Base-by-base conservation (phyloP, 2,888 invertebrate genomes). In the Phengaris arion region DNA sequence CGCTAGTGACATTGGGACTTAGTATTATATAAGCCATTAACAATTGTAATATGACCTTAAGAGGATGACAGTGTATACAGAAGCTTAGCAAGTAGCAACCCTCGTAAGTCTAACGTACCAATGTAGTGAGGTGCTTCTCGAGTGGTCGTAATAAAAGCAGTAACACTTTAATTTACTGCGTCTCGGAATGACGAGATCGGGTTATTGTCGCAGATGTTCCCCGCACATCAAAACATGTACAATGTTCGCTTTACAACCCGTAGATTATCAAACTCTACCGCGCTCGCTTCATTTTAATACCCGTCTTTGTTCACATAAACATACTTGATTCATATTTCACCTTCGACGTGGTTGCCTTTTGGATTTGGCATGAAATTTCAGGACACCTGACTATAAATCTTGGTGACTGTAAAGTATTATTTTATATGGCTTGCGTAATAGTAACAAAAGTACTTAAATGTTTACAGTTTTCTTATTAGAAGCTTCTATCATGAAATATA, bases 191-290 rank as follows among this genome's bases (percentile, higher is more conserved):
- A 72, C 76, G 52, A 70, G 68, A 7, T 70, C 59, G 69, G 68
- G 76, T 75, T 77, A 76, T 77, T 75, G 75, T 76, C 77, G 72
- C 77, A 77, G 76, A 75, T 77, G 77, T 77, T 75, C 48, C 13
- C 46, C 74, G 64, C 48, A 75, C 22, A 51, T 51, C 51, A 74
- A 74, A 52, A 52, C 52, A 52, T 54, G 52, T 35, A 72, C 54
- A 74, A 76, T 76, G 72, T 72, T 52, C 52, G 54, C 72, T 72
- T 72, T 72, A 72, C 52, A 72, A 13, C 35, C 46, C 54, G 54
- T 72, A 72, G 52, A 70, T 52, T 70, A 51, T 15, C 68, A 45
- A 15, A 69, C n/a, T 69, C 69, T 69, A 69, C 69, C 69, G 59
- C 59, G n/a, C 15, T 59, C 59, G 5, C 15, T 59, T 48, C n/a